Evolutionary conservation across 2,888 invertebrate genomes (phyloP), one percentile per base, ranked within the genome.

Genomic region (Agrotis ipsilon): DNA sequence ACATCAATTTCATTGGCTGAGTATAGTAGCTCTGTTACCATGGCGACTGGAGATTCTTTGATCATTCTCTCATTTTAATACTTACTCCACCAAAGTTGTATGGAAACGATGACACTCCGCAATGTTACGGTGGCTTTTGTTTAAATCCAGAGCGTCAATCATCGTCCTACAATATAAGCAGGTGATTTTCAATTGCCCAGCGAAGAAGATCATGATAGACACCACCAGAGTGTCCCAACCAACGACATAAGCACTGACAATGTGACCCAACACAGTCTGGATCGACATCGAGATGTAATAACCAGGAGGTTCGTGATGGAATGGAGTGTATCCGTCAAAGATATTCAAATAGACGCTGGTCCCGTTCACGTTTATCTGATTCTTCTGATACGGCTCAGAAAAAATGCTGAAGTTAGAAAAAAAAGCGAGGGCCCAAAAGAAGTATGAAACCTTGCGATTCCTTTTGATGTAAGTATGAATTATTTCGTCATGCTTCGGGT

Each of bases 181-280:
- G 48, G 90, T 84, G 14, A 93, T 86, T 68, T 84, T 90, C 46
- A 94, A 81, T 74, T 94, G 94, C n/a, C 93, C 94, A 46, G 91
- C 87, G 58, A 93, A 92, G 75, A 93, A 94, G 67, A 94, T 92
- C 93, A 94, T 92, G 6, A 92, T 87, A 0, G 92, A 84, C 0
- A 91, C 87, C 0, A 91, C 90, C 9, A 91, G 81, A 48, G 91
- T 91, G 64, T 94, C 94, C 94, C 94, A 94, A 18, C 86, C 85
- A 9, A 93, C 83, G 3, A 94, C 86, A 61, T 92, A 93, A 0
- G 86, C 81, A 58, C 91, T 92, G n/a, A 92, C 88, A 45, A 89
- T 79, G 27, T 90, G 68, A 14, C 92, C 93, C 11, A 92, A 71
- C 1, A 92, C 48, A 2, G 90, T 91, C 74, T 94, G 93, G 46